A percentile compares a stretch with the other conserved stretches of the same genome.
Evolutionary conservation across 1,140 invertebrate genomes (phyloP).

Genomic region (Drosophila suzukii): DNA sequence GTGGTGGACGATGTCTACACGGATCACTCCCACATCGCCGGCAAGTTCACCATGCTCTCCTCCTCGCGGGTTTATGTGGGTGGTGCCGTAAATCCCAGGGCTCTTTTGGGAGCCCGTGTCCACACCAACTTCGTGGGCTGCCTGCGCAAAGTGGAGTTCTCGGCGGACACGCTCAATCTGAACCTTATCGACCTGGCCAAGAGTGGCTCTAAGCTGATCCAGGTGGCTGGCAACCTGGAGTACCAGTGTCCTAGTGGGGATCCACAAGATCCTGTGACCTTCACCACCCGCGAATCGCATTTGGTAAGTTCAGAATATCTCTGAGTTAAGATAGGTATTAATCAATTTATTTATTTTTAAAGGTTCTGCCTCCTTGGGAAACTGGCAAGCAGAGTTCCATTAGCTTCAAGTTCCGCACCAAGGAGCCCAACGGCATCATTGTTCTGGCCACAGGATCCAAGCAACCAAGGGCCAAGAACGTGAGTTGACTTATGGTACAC

Average conservation of each 20-base stretch:
- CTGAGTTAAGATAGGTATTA: background rate
- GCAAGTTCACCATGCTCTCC: constrained; percentile 95
- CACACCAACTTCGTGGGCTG: constrained; percentile 97
- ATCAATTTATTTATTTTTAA: constrained; percentile 32
- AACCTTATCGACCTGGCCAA: constrained; percentile 95
- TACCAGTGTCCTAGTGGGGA: constrained; percentile 95
- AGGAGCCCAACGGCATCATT: constrained; percentile 96
- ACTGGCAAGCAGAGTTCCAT: constrained; percentile 93
- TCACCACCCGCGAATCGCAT: constrained; percentile 95
- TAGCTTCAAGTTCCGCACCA: constrained; percentile 97
- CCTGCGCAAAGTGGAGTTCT: constrained; percentile 97
- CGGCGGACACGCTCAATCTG: constrained; percentile 93
- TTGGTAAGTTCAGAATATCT: constrained; percentile 87
- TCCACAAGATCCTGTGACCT: constrained; percentile 94
- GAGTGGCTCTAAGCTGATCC: constrained; percentile 93
- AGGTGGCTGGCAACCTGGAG: constrained; percentile 94
- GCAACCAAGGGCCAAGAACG: constrained; percentile 87
- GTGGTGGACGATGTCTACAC: constrained; percentile 96
- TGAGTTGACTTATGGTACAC: constrained; percentile 23
- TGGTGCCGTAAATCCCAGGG: constrained; percentile 92
- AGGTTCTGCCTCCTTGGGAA: constrained; percentile 93
- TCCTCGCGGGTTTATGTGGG: constrained; percentile 95
- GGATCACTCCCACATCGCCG: constrained; percentile 95
- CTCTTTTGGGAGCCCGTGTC: constrained; percentile 92
- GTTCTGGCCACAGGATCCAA: constrained; percentile 95